Evolutionary conservation across 2,797 vertebrate genomes (phyloP).

Genomic region (Galaxias olidus): DNA sequence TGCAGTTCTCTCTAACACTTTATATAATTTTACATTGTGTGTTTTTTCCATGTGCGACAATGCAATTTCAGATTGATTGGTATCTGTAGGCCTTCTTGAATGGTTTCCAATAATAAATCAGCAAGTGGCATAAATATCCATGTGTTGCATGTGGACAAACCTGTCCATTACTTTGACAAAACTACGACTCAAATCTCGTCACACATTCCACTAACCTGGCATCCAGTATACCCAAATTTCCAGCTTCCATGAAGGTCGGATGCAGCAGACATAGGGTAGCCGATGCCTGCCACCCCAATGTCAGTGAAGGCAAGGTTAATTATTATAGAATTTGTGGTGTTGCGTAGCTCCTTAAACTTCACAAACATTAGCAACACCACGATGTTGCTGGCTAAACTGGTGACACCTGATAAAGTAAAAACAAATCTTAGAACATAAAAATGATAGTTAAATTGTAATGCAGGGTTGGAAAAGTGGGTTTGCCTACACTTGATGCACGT

Average conservation of each 20-base stretch:
- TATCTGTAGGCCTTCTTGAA: slow-evolving; percentile 14
- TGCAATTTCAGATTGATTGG: too few species aligned
- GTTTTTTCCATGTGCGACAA: too few species aligned
- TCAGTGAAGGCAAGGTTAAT: slow-evolving; percentile 96
- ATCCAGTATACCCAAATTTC: slow-evolving; percentile 93
- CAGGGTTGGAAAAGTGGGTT: too few species aligned
- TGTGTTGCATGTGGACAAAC: too few species aligned
- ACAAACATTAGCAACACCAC: slow-evolving; percentile 92
- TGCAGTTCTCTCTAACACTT: too few species aligned
- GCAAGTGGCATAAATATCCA: slow-evolving; percentile 3
- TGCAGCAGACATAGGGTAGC: slow-evolving; percentile 97
- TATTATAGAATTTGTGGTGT: slow-evolving; percentile 93
- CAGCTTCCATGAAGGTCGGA: slow-evolving; percentile 94
- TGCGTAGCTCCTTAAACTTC: slow-evolving; percentile 92
- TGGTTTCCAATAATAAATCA: slow-evolving; percentile 10
- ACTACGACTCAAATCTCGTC: too few species aligned
- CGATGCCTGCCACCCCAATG: slow-evolving; percentile 92
- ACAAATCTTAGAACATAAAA: slow-evolving; percentile 15
- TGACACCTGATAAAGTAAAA: slow-evolving; percentile 73
- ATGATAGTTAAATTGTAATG: too few species aligned
- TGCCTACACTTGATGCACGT: too few species aligned
- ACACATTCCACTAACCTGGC: slow-evolving; percentile 82
- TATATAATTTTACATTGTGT: too few species aligned
- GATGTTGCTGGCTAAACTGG: slow-evolving; percentile 92
- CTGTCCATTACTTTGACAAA: too few species aligned